Evolutionary conservation across 2,888 invertebrate genomes (phyloP).

Genomic region (Incurvaria masculella): DNA sequence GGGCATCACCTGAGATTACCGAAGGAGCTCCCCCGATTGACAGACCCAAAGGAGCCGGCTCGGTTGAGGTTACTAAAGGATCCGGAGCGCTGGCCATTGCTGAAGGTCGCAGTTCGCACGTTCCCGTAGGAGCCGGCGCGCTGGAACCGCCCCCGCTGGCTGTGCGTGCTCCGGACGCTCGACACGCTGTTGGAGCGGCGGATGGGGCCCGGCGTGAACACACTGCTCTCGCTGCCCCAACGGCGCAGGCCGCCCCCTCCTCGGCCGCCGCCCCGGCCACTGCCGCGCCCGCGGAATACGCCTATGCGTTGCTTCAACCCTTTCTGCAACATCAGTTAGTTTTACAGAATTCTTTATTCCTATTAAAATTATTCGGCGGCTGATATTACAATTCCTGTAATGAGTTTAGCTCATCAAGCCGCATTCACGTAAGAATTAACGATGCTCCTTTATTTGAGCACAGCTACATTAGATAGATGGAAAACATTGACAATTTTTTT

Average conservation of each 20-base stretch:
- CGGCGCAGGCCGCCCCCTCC: slow-evolving; percentile 20
- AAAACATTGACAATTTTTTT: too few relatives aligned
- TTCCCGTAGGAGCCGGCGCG: slow-evolving; percentile 26
- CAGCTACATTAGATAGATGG: too few relatives aligned
- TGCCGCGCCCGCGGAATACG: too few relatives aligned
- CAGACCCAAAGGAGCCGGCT: neutral
- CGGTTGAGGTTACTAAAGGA: neutral
- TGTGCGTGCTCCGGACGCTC: slow-evolving; percentile 22
- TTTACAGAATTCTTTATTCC: too few relatives aligned
- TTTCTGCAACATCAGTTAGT: slow-evolving; percentile 21
- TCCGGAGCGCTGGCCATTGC: slow-evolving; percentile 21
- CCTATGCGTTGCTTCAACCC: slow-evolving; percentile 27
- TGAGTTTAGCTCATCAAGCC: too few relatives aligned
- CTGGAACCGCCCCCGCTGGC: slow-evolving; percentile 16
- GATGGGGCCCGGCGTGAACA: slow-evolving; percentile 21
- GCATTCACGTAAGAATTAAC: too few relatives aligned
- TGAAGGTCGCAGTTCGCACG: slow-evolving; percentile 32
- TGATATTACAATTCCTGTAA: too few relatives aligned
- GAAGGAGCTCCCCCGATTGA: neutral
- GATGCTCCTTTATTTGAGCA: too few relatives aligned
- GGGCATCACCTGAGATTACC: neutral
- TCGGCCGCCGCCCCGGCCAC: too few relatives aligned
- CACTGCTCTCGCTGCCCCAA: slow-evolving; percentile 31
- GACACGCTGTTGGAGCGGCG: slow-evolving; percentile 30
- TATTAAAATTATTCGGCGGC: too few relatives aligned